A percentile compares a stretch with the other conserved stretches of the same genome.
Conservation (phyloP, 92 coral and sea anemone genomes). For the Epizoanthus illoricatus region DNA sequence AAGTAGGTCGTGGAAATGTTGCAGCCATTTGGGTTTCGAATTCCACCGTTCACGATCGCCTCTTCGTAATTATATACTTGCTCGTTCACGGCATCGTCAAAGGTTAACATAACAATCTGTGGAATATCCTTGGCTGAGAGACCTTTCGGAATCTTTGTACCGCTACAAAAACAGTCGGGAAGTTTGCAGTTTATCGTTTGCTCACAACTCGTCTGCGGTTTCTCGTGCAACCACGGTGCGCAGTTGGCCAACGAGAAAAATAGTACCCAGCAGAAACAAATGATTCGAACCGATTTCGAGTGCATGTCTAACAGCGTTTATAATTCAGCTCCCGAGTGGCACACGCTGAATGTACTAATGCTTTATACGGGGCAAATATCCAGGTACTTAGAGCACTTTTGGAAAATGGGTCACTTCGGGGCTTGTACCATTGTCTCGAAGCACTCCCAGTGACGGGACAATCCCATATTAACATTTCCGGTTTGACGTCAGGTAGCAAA, state of each 20-base stretch:
- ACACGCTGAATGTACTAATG: neutral
- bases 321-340: too few species aligned
- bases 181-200: constrained; percentile 66
- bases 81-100: constrained; percentile 85
- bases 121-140: constrained; percentile 72
- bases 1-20: constrained; percentile 77
- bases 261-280: constrained; percentile 1
- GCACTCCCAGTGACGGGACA: too few species aligned
- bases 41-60: constrained; percentile 58
- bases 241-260: neutral
- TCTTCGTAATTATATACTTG: constrained; percentile 57
- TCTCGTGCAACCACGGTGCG: neutral
- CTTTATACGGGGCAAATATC: neutral
- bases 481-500: too few species aligned
- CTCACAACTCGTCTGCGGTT: neutral
- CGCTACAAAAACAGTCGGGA: constrained; percentile 93
- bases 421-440: neutral
- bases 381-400: neutral
- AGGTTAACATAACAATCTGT: constrained; percentile 87
- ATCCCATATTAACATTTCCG: too few species aligned
- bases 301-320: neutral
- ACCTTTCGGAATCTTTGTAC: constrained; percentile 73
- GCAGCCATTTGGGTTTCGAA: constrained; percentile 85
- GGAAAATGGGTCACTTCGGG: neutral
- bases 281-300: neutral